Conservation (phyloP, 2,113 vertebrate species). For the Dunckerocampus dactyliophorus region DNA sequence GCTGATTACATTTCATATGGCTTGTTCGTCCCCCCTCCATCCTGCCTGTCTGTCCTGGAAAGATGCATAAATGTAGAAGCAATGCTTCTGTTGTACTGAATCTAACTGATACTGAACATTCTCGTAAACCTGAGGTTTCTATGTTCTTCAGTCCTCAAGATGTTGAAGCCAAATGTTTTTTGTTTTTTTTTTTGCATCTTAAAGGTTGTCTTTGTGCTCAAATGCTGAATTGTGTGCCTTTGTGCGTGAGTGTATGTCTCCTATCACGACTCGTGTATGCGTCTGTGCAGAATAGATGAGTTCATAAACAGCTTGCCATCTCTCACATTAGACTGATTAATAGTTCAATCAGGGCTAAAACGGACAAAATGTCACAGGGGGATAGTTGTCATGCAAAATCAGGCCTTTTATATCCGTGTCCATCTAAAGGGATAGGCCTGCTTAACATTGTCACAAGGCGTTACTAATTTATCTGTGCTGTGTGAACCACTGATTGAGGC, state of each 20-base stretch:
- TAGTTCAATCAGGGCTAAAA: constrained; percentile 60
- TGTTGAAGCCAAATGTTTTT: neutral
- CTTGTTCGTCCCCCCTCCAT: neutral
- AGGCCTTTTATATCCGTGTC: constrained; percentile 28
- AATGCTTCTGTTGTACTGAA: no score
- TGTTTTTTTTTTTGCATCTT: neutral
- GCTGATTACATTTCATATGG: neutral
- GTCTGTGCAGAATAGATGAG: constrained; percentile 54
- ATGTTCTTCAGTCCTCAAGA: neutral
- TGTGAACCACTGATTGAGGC: constrained; percentile 39
- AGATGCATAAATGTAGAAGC: neutral
- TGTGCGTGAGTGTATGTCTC: constrained; percentile 21
- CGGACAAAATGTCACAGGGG: constrained; percentile 47
- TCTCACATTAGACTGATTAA: constrained; percentile 60
- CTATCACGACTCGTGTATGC: constrained; percentile 36
- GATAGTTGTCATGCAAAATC: constrained; percentile 54
- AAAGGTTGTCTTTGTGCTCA: constrained; percentile 3
- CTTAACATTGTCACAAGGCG: constrained; percentile 34
- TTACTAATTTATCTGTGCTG: constrained; percentile 51
- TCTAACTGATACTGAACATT: neutral
- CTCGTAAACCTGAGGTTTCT: neutral
- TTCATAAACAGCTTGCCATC: constrained; percentile 58
- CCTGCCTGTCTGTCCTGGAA: neutral
- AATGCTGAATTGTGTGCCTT: constrained; percentile 11
- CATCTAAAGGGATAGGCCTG: constrained; percentile 36